phyloP scores from a whole-genome alignment of 2,797 vertebrate genomes.

The Anolis apletophallus region DNA sequence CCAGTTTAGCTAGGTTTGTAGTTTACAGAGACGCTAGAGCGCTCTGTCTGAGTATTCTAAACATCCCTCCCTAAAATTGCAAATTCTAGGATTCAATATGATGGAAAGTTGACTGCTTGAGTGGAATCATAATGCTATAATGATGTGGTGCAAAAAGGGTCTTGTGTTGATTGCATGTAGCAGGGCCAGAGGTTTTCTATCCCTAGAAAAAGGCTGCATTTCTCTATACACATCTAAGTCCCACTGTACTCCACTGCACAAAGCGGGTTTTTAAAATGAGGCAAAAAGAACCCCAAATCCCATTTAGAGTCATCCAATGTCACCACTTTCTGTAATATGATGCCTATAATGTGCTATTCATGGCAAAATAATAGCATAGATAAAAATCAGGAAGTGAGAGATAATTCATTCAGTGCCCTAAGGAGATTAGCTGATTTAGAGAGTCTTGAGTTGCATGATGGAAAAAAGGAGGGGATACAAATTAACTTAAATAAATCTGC shows the following conservation, averaged over 20 bases:
- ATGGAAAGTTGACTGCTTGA: too few species aligned
- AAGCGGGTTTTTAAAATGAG: background rate
- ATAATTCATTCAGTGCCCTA: background rate
- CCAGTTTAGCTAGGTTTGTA: too few species aligned
- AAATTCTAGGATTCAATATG: too few species aligned
- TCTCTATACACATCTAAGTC: background rate
- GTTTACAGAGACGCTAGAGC: too few species aligned
- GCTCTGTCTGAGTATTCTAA: too few species aligned
- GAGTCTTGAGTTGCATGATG: too few species aligned
- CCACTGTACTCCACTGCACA: background rate
- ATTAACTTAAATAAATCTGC: background rate
- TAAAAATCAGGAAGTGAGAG: background rate
- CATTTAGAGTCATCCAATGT: background rate
- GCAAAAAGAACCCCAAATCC: background rate
- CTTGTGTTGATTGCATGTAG: too few species aligned
- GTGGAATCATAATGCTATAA: too few species aligned
- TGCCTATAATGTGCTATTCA: background rate
- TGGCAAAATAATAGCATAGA: background rate
- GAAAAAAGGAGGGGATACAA: too few species aligned
- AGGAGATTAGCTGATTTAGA: background rate
- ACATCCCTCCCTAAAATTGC: too few species aligned
- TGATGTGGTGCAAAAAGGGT: too few species aligned
- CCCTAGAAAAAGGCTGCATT: background rate
- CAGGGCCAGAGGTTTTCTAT: too few species aligned
- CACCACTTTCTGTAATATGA: background rate